Conservation (phyloP, 2,888 invertebrate species). For the Caenorhabditis angaria region DNA sequence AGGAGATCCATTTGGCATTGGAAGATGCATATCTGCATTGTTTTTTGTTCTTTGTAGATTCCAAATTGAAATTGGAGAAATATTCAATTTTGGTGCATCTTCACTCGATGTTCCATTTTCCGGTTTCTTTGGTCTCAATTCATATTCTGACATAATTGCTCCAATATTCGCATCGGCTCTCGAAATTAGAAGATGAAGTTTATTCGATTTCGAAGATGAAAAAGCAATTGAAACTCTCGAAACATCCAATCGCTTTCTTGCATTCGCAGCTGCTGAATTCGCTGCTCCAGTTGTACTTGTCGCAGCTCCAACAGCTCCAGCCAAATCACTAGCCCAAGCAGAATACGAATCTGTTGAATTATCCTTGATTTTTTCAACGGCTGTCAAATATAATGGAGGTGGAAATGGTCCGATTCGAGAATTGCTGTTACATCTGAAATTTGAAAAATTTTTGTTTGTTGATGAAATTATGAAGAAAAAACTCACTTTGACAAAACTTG, state of each 20-base stretch:
- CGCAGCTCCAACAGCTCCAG: background rate
- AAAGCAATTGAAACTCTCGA: slow-evolving; percentile 50
- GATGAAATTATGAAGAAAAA: background rate
- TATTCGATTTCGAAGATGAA: slow-evolving; percentile 31
- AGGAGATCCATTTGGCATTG: slow-evolving; percentile 45
- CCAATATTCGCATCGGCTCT: slow-evolving; percentile 40
- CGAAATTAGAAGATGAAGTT: slow-evolving; percentile 28
- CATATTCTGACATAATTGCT: slow-evolving; percentile 43
- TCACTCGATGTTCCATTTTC: slow-evolving; percentile 11
- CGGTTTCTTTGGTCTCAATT: slow-evolving; percentile 14
- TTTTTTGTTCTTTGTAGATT: slow-evolving; percentile 50
- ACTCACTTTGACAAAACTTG: slow-evolving; percentile 13
- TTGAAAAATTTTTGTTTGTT: background rate
- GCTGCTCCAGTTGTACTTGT: slow-evolving; percentile 13
- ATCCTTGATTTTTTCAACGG: slow-evolving; percentile 84
- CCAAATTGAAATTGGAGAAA: slow-evolving; percentile 25
- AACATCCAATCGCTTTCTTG: slow-evolving; percentile 30
- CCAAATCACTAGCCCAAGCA: slow-evolving; percentile 69
- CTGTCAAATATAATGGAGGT: slow-evolving; percentile 82
- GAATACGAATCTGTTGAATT: slow-evolving; percentile 62
- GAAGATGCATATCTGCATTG: slow-evolving; percentile 54
- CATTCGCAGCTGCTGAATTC: slow-evolving; percentile 14
- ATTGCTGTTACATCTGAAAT: slow-evolving; percentile 76
- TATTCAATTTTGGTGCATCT: slow-evolving; percentile 38
- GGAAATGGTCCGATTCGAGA: slow-evolving; percentile 91